Base-by-base conservation (phyloP, 64 coral and sea anemone species). In the Montipora efflorescens region DNA sequence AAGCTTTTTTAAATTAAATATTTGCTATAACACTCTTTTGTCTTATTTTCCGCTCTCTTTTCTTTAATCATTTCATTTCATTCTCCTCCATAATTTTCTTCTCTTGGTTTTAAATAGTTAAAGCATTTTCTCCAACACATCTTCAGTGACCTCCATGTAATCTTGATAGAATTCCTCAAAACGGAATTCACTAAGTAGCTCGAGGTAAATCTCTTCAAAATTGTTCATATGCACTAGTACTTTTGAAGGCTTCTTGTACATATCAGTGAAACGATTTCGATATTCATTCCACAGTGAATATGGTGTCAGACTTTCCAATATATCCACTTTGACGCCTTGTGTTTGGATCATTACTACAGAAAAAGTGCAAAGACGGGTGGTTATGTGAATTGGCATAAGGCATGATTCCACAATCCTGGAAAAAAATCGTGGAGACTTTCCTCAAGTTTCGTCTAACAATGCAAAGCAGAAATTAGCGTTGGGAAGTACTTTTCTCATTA, bases 211-310 rank as follows among this genome's bases (percentile, higher is more conserved):
- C 4, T 72, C n/a, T 15, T 90, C 53, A 62, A 96, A 79, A 21
- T 87, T 74, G 7, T 57, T 87, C 88, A 87, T 90, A 59, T 87
- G 18, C 0, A 93, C 28, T 0, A 36, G 28, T 36, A 36, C 81
- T 77, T 96, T 90, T 20, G 95, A 88, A 13, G 95, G 91, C 3
- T 96, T 80, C 46, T 67, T 84, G 72, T 82, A 58, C 8, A 76
- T 83, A 6, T 73, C 59, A 19, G 95, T 74, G 67, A 87, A 58
- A 14, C 48, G 76, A 19, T 48, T 69, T 47, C 91, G 91, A 51
- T 87, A 90, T 14, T 93, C 75, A 59, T 94, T 96, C 95, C 95
- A 96, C 11, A 53, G 75, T 21, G n/a, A 20, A 80, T 96, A 96
- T 15, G 95, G 80, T 8, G 95, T 84, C 6, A 80, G 16, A 16